These are phyloP conservation scores for Elymnias hypermnestra DNA, from an alignment of 1,140 invertebrate genomes.

Conservation along the genomic window DNA sequence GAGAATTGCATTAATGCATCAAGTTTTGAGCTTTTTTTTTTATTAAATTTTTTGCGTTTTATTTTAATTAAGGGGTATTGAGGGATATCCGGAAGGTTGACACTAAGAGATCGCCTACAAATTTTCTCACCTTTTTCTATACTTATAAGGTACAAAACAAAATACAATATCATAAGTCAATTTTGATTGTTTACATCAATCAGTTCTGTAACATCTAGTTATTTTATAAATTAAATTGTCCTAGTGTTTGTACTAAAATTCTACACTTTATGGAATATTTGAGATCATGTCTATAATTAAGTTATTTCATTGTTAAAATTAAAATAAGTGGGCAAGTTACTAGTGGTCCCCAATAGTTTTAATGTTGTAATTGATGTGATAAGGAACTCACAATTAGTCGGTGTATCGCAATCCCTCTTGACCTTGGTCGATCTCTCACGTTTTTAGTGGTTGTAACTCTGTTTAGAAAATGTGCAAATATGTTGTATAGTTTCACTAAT, in stretches of 20 bases:
- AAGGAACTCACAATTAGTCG: slow-evolving; percentile 54
- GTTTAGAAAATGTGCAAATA: slow-evolving; percentile 28
- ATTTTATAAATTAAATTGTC: slow-evolving; percentile 13
- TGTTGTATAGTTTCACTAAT: slow-evolving; percentile 13
- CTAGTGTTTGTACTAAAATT: slow-evolving; percentile 19
- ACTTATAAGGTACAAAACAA: slow-evolving; percentile 56
- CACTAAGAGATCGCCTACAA: slow-evolving; percentile 35
- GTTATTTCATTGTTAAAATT: slow-evolving; percentile 58
- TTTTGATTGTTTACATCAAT: slow-evolving; percentile 30
- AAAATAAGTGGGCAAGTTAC: slow-evolving; percentile 48
- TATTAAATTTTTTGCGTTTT: slow-evolving; percentile 39
- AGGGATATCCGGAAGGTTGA: slow-evolving; percentile 30
- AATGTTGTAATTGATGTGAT: slow-evolving; percentile 65
- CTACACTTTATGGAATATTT: slow-evolving; percentile 30
- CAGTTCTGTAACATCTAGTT: background rate
- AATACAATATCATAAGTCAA: slow-evolving; percentile 47
- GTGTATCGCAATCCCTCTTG: slow-evolving; percentile 50
- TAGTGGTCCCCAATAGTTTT: slow-evolving; percentile 55
- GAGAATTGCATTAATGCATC: slow-evolving; percentile 68
- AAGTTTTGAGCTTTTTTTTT: slow-evolving; percentile 50
- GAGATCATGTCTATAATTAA: slow-evolving; percentile 54
- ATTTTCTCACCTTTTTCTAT: slow-evolving; percentile 36
- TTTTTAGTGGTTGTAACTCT: slow-evolving; percentile 19
- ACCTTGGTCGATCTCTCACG: slow-evolving; percentile 50
- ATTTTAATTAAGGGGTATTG: slow-evolving; percentile 32